Evolutionary conservation across 37 sponge, comb jelly and placozoan species (phyloP), one percentile per base, ranked within the genome.

Genomic region (Spongilla lacustris): DNA sequence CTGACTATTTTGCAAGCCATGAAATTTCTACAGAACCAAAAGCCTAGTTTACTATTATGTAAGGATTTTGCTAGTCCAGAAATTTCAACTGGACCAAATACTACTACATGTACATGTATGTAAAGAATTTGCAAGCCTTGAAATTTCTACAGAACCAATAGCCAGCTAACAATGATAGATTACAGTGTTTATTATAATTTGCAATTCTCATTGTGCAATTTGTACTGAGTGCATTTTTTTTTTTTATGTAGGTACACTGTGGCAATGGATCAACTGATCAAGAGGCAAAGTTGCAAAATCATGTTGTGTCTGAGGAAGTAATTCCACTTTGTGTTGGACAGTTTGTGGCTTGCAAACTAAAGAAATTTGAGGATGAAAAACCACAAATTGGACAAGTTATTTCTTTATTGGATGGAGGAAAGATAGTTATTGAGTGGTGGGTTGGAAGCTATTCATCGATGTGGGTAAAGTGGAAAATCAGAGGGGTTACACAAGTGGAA

Each of bases 51-150:
- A 41, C 41, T 41, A 41, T 41, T 41, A 41, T 41, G 41, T 41
- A 41, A 41, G 41, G 41, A 58, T 58, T 58, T 58, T 58, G 58
- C 14, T 19, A 58, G 58, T 58, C 58, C 58, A 58, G 58, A 58
- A 58, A 58, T 58, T 58, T 58, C 58, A 58, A 58, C 58, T 58
- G 58, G 58, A 58, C 58, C 58, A 58, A 41, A 58, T 58, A 58
- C 58, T 58, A 58, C 58, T 58, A 41, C 41, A 41, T 41, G 41
- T 41, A 41, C 41, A 41, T 41, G 58, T 58, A 58, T 58, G 58
- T 58, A 58, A 58, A 58, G 58, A 58, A 58, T 58, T 58, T 58
- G 58, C 58, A 58, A 58, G 58, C 58, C 58, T 58, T 58, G 58
- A 58, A 58, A 58, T 58, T 58, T 58, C 58, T 58, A 58, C 58